A percentile compares a stretch with the other conserved stretches of the same genome.
These are phyloP conservation scores for Corvus hawaiiensis DNA, from an alignment of 2,113 vertebrate species.

Conservation along the genomic window DNA sequence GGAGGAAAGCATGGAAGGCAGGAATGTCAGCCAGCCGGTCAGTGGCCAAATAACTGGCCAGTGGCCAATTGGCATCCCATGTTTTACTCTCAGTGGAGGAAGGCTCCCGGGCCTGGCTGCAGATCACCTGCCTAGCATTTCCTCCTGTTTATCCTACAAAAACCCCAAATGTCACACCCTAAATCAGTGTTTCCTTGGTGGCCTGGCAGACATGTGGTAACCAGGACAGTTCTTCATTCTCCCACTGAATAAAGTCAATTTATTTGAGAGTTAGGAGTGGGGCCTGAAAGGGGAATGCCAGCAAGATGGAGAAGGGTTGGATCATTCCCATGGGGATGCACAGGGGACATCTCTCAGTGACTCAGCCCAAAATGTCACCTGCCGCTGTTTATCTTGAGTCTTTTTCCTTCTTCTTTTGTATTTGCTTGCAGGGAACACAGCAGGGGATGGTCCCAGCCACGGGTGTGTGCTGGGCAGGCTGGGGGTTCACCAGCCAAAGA, in stretches of 20 bases:
- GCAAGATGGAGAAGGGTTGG: neutral
- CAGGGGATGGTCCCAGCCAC: neutral
- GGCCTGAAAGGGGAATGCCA: neutral
- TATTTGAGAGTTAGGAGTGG: neutral
- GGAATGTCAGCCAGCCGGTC: constrained; percentile 8
- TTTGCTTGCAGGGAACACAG: neutral
- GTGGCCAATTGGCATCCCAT: constrained; percentile 28
- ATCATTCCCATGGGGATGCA: neutral
- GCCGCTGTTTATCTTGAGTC: neutral
- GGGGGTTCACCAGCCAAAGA: neutral
- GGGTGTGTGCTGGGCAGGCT: neutral
- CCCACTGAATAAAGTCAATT: neutral
- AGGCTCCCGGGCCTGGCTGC: neutral
- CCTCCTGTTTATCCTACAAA: neutral
- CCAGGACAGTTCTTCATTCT: neutral
- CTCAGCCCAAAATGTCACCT: neutral
- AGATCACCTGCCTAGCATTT: constrained; percentile 6
- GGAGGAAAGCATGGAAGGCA: constrained; percentile 44
- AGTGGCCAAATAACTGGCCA: constrained; percentile 47
- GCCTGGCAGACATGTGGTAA: neutral
- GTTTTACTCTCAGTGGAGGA: neutral
- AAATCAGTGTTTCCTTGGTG: neutral
- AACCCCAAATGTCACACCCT: neutral
- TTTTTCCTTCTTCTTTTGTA: neutral
- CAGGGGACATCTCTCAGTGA: neutral